Conservation (phyloP, 2,797 vertebrate genomes). For the Garrulus glandarius region DNA sequence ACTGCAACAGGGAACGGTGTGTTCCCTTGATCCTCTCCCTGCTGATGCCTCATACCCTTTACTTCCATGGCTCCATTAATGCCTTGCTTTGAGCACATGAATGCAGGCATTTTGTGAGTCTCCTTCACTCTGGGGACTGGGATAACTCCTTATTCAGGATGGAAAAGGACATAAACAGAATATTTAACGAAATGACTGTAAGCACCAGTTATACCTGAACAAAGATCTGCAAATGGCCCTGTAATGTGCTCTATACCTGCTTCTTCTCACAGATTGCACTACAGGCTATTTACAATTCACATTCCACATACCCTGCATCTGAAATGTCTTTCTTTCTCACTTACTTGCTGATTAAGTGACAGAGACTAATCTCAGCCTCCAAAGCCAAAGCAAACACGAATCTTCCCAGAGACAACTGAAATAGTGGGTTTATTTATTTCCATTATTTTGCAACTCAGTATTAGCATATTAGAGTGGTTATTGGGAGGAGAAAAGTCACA, state of each 20-base stretch:
- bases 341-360: constrained; percentile 55
- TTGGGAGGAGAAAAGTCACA: constrained; percentile 39
- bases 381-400: constrained; percentile 5
- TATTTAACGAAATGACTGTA: constrained; percentile 41
- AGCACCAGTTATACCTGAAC: constrained; percentile 33
- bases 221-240: constrained; percentile 40
- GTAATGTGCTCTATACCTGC: constrained; percentile 37
- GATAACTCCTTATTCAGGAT: constrained; percentile 3
- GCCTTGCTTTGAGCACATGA: constrained; percentile 2
- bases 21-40: constrained; percentile 26
- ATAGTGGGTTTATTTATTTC: constrained; percentile 35
- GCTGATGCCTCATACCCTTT: background rate
- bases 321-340: constrained; percentile 29
- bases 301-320: background rate
- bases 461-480: constrained; percentile 74
- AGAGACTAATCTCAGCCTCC: constrained; percentile 15
- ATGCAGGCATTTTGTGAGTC: constrained; percentile 7
- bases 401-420: constrained; percentile 54
- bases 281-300: constrained; percentile 54
- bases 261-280: constrained; percentile 1
- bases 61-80: background rate
- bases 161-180: constrained; percentile 47
- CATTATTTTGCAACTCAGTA: constrained; percentile 29
- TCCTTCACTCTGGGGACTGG: constrained; percentile 12
- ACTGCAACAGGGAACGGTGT: background rate